These are phyloP conservation scores for Nasonia vitripennis DNA, from an alignment of 1,140 invertebrate genomes.

Conservation along the genomic window DNA sequence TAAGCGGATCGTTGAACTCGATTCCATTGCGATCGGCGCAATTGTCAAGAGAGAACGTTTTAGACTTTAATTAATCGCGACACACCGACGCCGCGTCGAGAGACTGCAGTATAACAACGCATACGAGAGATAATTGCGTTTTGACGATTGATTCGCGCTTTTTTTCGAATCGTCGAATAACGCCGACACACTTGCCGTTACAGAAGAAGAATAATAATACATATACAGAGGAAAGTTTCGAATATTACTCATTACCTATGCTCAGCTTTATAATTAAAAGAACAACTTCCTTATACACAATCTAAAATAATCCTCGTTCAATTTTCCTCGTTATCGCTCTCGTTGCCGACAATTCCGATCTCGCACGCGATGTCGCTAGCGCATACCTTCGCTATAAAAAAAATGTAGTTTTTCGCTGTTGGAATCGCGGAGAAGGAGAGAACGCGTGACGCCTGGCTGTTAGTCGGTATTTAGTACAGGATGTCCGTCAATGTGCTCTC, in stretches of 20 bases:
- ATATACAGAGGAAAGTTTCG: too few relatives aligned
- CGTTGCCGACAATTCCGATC: too few relatives aligned
- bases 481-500: conserved; percentile 63
- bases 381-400: background rate
- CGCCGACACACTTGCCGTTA: too few relatives aligned
- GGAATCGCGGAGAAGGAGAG: conserved; percentile 18
- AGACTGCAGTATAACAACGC: too few relatives aligned
- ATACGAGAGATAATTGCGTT: background rate
- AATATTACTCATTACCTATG: too few relatives aligned
- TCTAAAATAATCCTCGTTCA: too few relatives aligned
- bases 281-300: too few relatives aligned
- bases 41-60: conserved; percentile 36
- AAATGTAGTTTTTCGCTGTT: background rate
- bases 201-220: too few relatives aligned
- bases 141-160: background rate
- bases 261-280: too few relatives aligned
- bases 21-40: conserved; percentile 44
- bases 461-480: conserved; percentile 69
- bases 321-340: too few relatives aligned
- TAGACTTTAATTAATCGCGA: conserved; percentile 31
- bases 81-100: too few relatives aligned
- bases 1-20: conserved; percentile 57
- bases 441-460: conserved; percentile 64
- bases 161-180: background rate
- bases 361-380: background rate